Percentiles rank a stretch among this genome's conserved stretches.
These are phyloP conservation scores for Mimumesa dahlbomi DNA, from an alignment of 2,888 invertebrate species.

Conservation along the genomic window DNA sequence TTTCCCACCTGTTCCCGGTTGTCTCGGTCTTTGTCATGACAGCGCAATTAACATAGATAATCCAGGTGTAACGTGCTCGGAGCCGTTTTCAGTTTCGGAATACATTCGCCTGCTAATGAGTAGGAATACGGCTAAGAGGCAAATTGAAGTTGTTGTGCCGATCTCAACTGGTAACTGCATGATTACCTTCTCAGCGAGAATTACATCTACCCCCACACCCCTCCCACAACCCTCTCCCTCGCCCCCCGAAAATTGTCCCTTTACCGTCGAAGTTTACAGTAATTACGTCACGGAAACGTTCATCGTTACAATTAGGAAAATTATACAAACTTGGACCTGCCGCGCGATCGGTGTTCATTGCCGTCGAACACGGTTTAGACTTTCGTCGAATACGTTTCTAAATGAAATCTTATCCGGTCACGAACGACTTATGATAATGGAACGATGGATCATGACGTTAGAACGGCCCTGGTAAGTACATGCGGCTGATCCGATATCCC, in stretches of 20 bases:
- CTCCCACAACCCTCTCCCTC: too few relatives aligned
- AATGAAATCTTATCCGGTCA: too few relatives aligned
- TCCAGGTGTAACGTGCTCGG: slow-evolving; percentile 38
- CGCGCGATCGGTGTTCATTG: too few relatives aligned
- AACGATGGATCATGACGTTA: slow-evolving; percentile 19
- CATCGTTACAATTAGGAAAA: slow-evolving; percentile 17
- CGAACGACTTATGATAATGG: too few relatives aligned
- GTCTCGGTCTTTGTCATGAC: slow-evolving; percentile 29
- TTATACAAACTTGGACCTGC: slow-evolving; percentile 24
- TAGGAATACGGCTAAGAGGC: slow-evolving; percentile 21
- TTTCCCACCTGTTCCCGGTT: slow-evolving; percentile 22
- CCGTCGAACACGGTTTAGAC: slow-evolving; percentile 32
- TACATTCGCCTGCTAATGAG: slow-evolving; percentile 35
- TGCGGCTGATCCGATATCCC: slow-evolving; percentile 42
- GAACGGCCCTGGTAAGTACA: too few relatives aligned
- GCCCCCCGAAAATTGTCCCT: background rate
- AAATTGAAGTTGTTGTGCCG: slow-evolving; percentile 28
- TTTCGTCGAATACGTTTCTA: too few relatives aligned
- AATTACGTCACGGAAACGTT: background rate
- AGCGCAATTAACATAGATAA: slow-evolving; percentile 45
- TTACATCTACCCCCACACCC: too few relatives aligned
- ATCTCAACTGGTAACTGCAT: background rate
- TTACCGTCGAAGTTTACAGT: background rate
- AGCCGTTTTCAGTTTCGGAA: slow-evolving; percentile 42
- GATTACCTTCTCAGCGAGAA: background rate